Base-by-base conservation (phyloP, 2,797 vertebrate genomes). In the Aphelocoma californica region DNA sequence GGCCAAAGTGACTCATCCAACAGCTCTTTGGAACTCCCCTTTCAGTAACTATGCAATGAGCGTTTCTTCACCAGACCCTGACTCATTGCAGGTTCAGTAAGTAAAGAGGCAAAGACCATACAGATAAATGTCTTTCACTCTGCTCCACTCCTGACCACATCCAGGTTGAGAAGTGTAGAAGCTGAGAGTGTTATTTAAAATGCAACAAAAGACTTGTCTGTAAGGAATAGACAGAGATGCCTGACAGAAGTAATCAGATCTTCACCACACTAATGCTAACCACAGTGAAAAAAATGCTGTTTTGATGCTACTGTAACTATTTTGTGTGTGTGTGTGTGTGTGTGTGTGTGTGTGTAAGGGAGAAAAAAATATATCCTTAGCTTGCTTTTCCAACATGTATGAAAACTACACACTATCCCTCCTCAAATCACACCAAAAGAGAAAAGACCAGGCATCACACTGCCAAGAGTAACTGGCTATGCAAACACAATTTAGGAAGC, bases 381-480 rank as follows among this genome's bases (percentile, higher is more conserved):
- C 19, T 70, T 80, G 16, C 8, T 87, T 73, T 85, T 73, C 45
- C 64, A 85, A 70, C 18, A 53, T 4, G 3, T 65, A 54, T 28
- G n/a, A 79, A 62, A 84, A 88, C 36, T 54, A 67, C 18, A 44
- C 48, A 54, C 24, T 69, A 4, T 32, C 11, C 19, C 9, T 8
- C n/a, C 10, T 36, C 44, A 24, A 75, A 72, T 47, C 58, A 93
- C 72, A 88, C 21, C 31, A 65, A 79, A 93, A 71, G 44, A 67
- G 66, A 84, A 78, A 80, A 88, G 31, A 89, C 13, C 29, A 79
- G 90, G 86, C 93, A 95, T 51, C 74, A 93, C 64, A 90, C 92
- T 93, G 93, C 56, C 81, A 90, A 90, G 90, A 96, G 94, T 90
- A 96, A 95, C 36, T 96, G 70, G 45, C 70, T 86, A 56, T 56